A percentile compares a stretch with the other conserved stretches of the same genome.
Conservation (phyloP, 2,888 invertebrate genomes). For the Conus canariensis region DNA sequence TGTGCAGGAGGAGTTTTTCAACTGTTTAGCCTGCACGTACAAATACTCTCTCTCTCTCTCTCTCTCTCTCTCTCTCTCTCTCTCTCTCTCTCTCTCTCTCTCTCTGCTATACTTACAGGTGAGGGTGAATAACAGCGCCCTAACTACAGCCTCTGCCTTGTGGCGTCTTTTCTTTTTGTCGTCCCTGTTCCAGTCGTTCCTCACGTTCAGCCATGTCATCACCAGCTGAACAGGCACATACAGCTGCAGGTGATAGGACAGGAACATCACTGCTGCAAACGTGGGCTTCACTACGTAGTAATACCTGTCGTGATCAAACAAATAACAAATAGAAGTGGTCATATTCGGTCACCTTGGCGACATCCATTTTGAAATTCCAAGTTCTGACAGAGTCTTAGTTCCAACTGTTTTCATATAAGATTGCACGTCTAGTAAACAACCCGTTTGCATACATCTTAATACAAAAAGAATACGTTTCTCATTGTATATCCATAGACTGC, state of each 20-base stretch:
- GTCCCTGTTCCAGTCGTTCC: constrained; percentile 42
- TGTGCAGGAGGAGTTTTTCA: too few relatives aligned
- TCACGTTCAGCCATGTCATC: constrained; percentile 85
- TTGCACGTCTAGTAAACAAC: too few relatives aligned
- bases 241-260: constrained; percentile 94
- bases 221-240: constrained; percentile 95
- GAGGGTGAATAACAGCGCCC: constrained; percentile 64
- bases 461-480: too few relatives aligned
- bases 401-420: too few relatives aligned
- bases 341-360: neutral
- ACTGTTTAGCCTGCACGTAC: too few relatives aligned
- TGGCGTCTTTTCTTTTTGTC: constrained; percentile 56
- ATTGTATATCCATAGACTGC: too few relatives aligned
- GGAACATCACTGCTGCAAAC: constrained; percentile 92
- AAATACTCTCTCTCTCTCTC: neutral
- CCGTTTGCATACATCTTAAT: too few relatives aligned
- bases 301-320: constrained; percentile 78
- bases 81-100: neutral
- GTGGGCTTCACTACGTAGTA: constrained; percentile 90
- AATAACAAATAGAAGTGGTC: neutral
- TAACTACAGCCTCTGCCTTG: constrained; percentile 64
- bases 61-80: constrained; percentile 19
- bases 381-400: neutral
- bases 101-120: constrained; percentile 67
- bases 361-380: neutral